Evolutionary conservation across 2,113 vertebrate species (phyloP), one percentile per base, ranked within the genome.

Genomic region (Pagrus major): DNA sequence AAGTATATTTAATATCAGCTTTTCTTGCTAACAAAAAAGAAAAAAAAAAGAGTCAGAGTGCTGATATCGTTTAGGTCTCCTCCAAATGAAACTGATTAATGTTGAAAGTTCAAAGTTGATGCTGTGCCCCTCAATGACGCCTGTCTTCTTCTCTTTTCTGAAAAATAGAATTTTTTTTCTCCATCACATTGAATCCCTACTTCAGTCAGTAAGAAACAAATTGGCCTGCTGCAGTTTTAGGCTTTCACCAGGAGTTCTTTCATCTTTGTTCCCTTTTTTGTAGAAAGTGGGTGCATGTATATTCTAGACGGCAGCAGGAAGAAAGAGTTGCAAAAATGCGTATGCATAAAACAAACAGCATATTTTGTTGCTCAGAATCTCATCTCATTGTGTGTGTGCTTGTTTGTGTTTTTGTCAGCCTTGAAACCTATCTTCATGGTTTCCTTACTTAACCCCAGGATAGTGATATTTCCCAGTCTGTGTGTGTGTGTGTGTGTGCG

Each of bases 221-320:
- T 68, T 56, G 35, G 33, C 29, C 23, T 47, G 47, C 35, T 72
- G 52, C 61, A 54, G 27, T 39, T 20, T 46, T 66, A 33, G 42
- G 67, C 55, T 72, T 76, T 33, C 39, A 27, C 60, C 1, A 21
- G 1, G 52, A 46, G 44, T 33, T 46, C 6, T 81, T 77, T 81
- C 61, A 63, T 85, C 55, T 81, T 20, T 33, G 47, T 71, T 60
- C n/a, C 27, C n/a, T 41, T 29, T 76, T 67, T 39, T 52, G 60
- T 46, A 66, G 51, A 59, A 58, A 33, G 58, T 18, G 42, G 10
- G 6, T 35, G 42, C 14, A 29, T 76, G 15, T 58, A 41, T 69
- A 39, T 69, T 51, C 20, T 29, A 27, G 47, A 70, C 56, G 49
- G 41, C 70, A 47, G 12, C 18, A 54, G 20, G 25, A 9, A 56